Evolutionary conservation across 2,113 vertebrate species (phyloP).

Genomic region (Zingel zingel): DNA sequence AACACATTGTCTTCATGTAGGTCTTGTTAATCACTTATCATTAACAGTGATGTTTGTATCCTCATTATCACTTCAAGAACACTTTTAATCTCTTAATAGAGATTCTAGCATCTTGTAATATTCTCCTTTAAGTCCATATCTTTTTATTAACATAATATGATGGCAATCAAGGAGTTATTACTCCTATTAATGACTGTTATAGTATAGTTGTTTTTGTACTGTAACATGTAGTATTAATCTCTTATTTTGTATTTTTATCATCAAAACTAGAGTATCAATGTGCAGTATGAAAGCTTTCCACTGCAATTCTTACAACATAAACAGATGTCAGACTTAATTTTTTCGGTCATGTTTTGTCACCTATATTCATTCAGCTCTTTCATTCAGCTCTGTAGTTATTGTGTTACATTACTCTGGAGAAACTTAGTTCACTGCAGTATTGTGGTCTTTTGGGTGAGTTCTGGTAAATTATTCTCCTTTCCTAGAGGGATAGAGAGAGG

Average conservation of each 20-base stretch:
- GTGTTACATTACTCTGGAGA: constrained; percentile 20
- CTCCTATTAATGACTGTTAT: constrained; percentile 1
- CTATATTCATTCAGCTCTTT: neutral
- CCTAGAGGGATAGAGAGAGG: constrained; percentile 29
- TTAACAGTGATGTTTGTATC: constrained; percentile 40
- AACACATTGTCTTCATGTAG: neutral
- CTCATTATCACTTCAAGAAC: constrained; percentile 35
- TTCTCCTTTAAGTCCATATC: constrained; percentile 29
- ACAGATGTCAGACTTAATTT: constrained; percentile 8
- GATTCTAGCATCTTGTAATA: constrained; percentile 34
- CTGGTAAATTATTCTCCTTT: constrained; percentile 54
- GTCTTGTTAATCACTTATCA: constrained; percentile 37
- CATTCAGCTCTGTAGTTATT: constrained; percentile 19
- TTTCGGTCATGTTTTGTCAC: neutral
- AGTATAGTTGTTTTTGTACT: neutral
- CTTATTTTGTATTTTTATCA: neutral
- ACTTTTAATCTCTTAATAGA: constrained; percentile 30
- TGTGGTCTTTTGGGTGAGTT: constrained; percentile 18
- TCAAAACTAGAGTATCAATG: neutral
- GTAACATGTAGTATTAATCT: neutral
- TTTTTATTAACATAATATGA: constrained; percentile 35
- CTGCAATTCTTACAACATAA: neutral
- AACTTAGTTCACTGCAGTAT: constrained; percentile 24
- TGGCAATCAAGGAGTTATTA: constrained; percentile 10
- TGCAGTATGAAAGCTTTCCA: neutral